Conservation (phyloP, 2,888 invertebrate genomes). For the Lamproptera curius region DNA sequence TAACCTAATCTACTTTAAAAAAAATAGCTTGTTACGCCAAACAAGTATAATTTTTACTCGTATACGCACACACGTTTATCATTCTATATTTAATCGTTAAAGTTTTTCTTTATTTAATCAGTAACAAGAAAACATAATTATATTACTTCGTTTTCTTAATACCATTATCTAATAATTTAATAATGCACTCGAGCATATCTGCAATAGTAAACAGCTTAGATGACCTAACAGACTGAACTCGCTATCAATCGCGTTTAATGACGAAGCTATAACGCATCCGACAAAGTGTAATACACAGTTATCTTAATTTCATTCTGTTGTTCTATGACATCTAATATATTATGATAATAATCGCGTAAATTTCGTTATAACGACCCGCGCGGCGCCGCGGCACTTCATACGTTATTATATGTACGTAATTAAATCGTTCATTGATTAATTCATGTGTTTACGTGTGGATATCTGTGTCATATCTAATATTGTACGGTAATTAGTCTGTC, state of each 20-base stretch:
- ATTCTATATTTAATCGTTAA: too few species aligned
- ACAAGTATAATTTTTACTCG: too few species aligned
- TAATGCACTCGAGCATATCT: too few species aligned
- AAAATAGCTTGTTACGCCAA: too few species aligned
- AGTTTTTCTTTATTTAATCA: too few species aligned
- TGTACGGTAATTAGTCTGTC: not conserved
- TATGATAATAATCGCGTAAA: not conserved
- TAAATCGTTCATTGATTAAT: constrained; percentile 38
- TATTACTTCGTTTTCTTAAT: too few species aligned
- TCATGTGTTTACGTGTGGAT: constrained; percentile 39
- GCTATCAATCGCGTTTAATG: not conserved
- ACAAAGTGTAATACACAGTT: not conserved
- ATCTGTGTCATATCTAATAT: not conserved
- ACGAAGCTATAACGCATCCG: not conserved
- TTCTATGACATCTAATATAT: constrained; percentile 8
- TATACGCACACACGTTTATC: too few species aligned
- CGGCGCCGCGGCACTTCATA: constrained; percentile 5
- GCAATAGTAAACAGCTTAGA: too few species aligned
- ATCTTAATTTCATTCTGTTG: constrained; percentile 12
- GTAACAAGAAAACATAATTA: too few species aligned
- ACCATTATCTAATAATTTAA: too few species aligned
- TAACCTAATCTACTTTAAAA: too few species aligned
- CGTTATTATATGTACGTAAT: constrained; percentile 21
- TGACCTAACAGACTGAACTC: too few species aligned
- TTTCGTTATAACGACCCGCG: not conserved